A percentile compares a stretch with the other conserved stretches of the same genome.
Evolutionary conservation across 2,888 invertebrate genomes (phyloP).

Genomic region (Lamellibrachia satsuma): DNA sequence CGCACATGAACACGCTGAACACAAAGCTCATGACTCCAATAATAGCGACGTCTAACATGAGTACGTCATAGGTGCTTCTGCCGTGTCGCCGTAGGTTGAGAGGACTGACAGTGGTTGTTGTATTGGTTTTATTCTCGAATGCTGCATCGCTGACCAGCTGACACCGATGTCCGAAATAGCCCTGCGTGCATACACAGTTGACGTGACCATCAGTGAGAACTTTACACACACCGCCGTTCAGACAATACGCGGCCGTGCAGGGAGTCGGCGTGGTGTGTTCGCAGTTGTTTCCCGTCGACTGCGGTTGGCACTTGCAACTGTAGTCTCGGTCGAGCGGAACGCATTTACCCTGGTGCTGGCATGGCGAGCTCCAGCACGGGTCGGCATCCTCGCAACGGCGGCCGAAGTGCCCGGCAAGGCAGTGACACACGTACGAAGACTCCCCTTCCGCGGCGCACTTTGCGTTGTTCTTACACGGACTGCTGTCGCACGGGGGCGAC

Average conservation of each 20-base stretch:
- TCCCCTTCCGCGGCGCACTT: neutral
- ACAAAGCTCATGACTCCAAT: neutral
- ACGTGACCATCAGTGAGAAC: neutral
- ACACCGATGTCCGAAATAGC: neutral
- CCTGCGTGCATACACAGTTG: neutral
- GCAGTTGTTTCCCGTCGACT: neutral
- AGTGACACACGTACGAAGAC: neutral
- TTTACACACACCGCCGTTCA: neutral
- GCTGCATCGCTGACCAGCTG: neutral
- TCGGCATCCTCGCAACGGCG: neutral
- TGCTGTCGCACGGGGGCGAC: neutral
- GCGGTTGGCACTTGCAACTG: neutral
- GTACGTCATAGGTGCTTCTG: neutral
- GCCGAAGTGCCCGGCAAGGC: neutral
- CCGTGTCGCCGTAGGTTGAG: neutral
- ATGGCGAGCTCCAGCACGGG: neutral
- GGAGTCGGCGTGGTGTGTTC: neutral
- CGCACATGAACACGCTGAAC: neutral
- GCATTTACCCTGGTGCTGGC: neutral
- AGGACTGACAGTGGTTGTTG: neutral
- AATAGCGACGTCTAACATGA: neutral
- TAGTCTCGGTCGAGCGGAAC: neutral
- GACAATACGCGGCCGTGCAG: neutral
- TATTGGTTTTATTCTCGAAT: neutral
- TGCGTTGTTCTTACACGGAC: neutral